Evolutionary conservation across 2,797 vertebrate species (phyloP).

Genomic region (Pseudochirops cupreus): DNA sequence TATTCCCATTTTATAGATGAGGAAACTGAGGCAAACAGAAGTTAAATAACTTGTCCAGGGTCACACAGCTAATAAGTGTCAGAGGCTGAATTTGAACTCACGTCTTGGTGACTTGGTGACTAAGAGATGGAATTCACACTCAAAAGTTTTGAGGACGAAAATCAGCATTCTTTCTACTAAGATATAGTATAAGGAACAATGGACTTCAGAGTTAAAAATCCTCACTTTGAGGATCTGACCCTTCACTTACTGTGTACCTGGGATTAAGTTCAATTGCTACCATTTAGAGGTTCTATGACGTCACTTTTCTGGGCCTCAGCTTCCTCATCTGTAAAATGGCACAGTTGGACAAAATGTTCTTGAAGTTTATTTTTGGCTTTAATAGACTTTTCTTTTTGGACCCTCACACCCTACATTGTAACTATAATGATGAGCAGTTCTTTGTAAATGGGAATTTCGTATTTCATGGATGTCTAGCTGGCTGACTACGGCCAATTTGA

Average conservation of each 20-base stretch:
- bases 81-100: background rate
- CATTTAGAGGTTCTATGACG: background rate
- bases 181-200: background rate
- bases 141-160: background rate
- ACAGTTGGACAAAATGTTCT: background rate
- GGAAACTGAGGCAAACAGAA: background rate
- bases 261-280: background rate
- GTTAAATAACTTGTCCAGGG: background rate
- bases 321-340: background rate
- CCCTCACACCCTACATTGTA: background rate
- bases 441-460: background rate
- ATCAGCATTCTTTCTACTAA: background rate
- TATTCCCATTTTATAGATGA: background rate
- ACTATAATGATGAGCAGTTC: background rate
- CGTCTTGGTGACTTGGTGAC: background rate
- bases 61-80: background rate
- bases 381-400: background rate
- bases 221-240: background rate
- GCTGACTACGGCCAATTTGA: background rate
- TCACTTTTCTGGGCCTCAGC: background rate
- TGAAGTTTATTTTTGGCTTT: background rate
- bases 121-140: background rate
- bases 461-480: background rate
- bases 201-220: background rate
- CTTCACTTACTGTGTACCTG: background rate